A percentile compares a stretch with the other conserved stretches of the same genome.
Evolutionary conservation across 2,888 invertebrate species (phyloP).

Genomic region (Eristalis tenax): DNA sequence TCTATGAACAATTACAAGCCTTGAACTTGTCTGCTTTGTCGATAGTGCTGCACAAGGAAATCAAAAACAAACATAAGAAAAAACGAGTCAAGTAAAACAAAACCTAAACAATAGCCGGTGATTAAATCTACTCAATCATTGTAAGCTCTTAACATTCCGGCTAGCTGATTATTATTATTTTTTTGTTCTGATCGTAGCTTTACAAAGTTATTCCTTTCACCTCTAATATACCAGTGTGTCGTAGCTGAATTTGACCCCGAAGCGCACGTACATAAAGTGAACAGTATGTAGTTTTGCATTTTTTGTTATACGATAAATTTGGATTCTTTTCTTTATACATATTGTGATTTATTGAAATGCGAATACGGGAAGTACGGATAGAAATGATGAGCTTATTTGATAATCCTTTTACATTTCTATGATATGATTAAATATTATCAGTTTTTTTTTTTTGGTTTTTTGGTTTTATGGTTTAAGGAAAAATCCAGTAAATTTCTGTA

Average conservation of each 20-base stretch:
- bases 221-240: background rate
- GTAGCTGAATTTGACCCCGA: conserved; percentile 12
- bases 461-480: background rate
- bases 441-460: background rate
- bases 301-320: background rate
- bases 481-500: conserved; percentile 6
- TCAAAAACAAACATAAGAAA: background rate
- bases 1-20: conserved; percentile 14
- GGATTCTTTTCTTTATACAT: background rate
- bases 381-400: background rate
- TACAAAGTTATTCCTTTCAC: conserved; percentile 13
- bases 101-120: conserved; percentile 33
- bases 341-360: background rate
- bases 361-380: background rate
- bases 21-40: conserved; percentile 31
- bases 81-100: background rate
- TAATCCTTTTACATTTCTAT: background rate
- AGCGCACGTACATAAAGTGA: background rate
- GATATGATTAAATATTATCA: background rate
- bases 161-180: background rate
- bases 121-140: conserved; percentile 22
- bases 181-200: conserved; percentile 2
- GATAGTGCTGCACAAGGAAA: conserved; percentile 12
- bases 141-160: conserved; percentile 8
- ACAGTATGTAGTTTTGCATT: background rate